Percentiles rank a stretch among this genome's conserved stretches.
These are phyloP conservation scores for Drosophila erecta DNA, from an alignment of 1,140 invertebrate genomes.

Conservation along the genomic window DNA sequence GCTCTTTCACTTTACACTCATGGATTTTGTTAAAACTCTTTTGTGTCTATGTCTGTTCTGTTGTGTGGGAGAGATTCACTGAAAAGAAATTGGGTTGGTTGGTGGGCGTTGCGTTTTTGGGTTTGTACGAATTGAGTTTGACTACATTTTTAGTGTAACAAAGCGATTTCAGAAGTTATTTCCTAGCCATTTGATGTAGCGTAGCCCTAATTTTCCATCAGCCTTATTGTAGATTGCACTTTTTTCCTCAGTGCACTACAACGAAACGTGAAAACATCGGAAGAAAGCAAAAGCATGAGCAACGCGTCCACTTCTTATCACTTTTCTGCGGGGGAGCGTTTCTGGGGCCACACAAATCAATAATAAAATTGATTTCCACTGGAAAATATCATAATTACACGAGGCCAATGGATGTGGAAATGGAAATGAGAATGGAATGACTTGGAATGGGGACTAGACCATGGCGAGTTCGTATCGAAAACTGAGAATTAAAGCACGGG, in stretches of 20 bases:
- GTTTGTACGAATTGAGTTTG: too few relatives aligned
- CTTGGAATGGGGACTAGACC: not conserved
- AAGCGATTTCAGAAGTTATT: too few relatives aligned
- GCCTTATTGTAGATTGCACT: not conserved
- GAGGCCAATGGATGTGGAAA: not conserved
- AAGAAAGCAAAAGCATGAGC: constrained; percentile 33
- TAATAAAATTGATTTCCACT: too few relatives aligned
- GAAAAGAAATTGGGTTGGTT: constrained; percentile 10
- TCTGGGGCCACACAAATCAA: constrained; percentile 23
- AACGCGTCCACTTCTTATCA: constrained; percentile 46
- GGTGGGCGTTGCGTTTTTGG: not conserved
- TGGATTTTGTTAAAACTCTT: not conserved
- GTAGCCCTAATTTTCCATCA: too few relatives aligned
- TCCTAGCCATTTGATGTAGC: too few relatives aligned
- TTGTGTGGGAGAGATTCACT: constrained; percentile 17
- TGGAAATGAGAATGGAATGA: not conserved
- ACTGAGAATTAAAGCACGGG: constrained; percentile 21
- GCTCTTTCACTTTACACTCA: constrained; percentile 13
- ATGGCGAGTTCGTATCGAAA: constrained; percentile 1
- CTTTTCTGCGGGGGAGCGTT: constrained; percentile 1
- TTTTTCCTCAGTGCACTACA: constrained; percentile 5
- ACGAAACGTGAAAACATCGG: constrained; percentile 16
- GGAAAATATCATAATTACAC: constrained; percentile 23
- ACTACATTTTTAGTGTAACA: too few relatives aligned
- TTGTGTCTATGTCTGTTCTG: not conserved